Evolutionary conservation across 2,888 invertebrate genomes (phyloP).

Genomic region (Lottia scabra): DNA sequence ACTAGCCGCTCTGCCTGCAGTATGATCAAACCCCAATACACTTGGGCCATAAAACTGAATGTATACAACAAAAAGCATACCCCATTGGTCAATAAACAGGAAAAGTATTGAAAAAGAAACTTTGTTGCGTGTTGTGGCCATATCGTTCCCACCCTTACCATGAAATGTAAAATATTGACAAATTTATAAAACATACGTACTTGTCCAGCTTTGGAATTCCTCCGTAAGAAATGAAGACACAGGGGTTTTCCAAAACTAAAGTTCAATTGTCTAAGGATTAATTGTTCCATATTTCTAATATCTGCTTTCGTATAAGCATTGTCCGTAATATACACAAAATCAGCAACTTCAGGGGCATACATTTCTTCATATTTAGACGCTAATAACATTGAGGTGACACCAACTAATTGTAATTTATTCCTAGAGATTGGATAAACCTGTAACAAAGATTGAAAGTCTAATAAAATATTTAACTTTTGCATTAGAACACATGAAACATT

Average conservation of each 20-base stretch:
- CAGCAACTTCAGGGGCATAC: constrained; percentile 85
- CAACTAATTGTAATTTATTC: constrained; percentile 86
- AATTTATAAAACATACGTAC: constrained; percentile 66
- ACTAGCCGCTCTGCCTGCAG: too few relatives aligned
- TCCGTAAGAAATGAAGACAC: constrained; percentile 88
- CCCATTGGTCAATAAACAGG: too few relatives aligned
- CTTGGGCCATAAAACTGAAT: too few relatives aligned
- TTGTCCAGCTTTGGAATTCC: constrained; percentile 73
- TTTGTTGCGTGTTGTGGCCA: too few relatives aligned
- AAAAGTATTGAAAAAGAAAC: too few relatives aligned
- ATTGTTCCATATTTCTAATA: constrained; percentile 84
- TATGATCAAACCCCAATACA: too few relatives aligned
- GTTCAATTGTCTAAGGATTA: constrained; percentile 81
- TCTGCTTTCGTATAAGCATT: constrained; percentile 84
- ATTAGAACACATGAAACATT: too few relatives aligned
- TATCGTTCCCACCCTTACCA: too few relatives aligned
- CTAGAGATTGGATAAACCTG: constrained; percentile 73
- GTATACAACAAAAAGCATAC: too few relatives aligned
- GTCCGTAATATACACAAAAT: constrained; percentile 93
- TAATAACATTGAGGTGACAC: constrained; percentile 88
- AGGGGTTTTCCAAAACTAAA: constrained; percentile 88
- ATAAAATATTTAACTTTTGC: too few relatives aligned
- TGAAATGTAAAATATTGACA: too few relatives aligned
- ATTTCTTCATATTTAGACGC: constrained; percentile 97
- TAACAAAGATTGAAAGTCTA: too few relatives aligned